A percentile compares a stretch with the other conserved stretches of the same genome.
Evolutionary conservation across 2,797 vertebrate species (phyloP).

Genomic region (Myotis daubentonii): DNA sequence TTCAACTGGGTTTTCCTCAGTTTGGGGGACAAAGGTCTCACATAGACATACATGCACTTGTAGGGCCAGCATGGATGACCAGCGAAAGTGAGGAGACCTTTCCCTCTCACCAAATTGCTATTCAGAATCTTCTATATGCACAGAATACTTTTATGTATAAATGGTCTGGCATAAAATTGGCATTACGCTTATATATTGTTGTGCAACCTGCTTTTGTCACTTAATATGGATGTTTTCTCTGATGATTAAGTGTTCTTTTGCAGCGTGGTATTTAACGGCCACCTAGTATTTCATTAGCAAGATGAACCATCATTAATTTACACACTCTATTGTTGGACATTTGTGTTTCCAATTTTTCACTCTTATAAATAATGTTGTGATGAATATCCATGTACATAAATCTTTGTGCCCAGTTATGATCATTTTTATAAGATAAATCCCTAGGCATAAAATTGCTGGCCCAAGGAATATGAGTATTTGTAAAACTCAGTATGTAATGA

Average conservation of each 20-base stretch:
- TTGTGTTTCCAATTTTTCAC: slow-evolving; percentile 40
- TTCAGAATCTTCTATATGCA: neutral
- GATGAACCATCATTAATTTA: slow-evolving; percentile 41
- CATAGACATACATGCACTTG: neutral
- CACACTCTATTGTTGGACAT: neutral
- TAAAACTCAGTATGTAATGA: neutral
- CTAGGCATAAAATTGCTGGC: neutral
- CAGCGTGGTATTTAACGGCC: neutral
- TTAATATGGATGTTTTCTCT: neutral
- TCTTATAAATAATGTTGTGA: slow-evolving; percentile 32
- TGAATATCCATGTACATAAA: slow-evolving; percentile 5
- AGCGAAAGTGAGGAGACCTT: neutral
- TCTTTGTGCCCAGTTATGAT: slow-evolving; percentile 25
- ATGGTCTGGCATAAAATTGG: neutral
- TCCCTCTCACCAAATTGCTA: neutral
- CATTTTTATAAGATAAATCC: slow-evolving; percentile 35
- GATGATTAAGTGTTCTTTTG: slow-evolving; percentile 34
- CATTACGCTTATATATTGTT: neutral
- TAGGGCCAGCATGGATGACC: neutral
- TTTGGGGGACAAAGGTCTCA: neutral
- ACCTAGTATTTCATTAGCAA: neutral
- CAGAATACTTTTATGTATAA: neutral
- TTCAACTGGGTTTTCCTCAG: neutral
- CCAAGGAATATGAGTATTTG: neutral
- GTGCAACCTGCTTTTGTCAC: slow-evolving; percentile 30